Conservation (phyloP, 1,140 invertebrate genomes). For the Zaprionus ornatus region DNA sequence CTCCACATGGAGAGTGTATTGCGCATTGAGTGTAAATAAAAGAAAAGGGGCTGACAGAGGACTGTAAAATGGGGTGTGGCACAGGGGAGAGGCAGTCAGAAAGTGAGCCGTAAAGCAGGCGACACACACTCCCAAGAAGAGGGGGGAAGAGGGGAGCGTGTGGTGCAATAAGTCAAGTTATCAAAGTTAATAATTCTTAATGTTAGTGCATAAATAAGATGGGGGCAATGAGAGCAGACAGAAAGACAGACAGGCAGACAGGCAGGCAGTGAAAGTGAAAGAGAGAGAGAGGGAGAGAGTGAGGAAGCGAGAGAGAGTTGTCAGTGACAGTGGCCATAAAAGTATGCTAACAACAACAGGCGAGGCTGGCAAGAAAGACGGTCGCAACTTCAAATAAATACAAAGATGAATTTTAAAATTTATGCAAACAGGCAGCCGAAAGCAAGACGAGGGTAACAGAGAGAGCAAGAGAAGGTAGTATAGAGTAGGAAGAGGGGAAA, state of each 20-base stretch:
- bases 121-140: neutral
- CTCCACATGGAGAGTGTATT: neutral
- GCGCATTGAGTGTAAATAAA: constrained; percentile 19
- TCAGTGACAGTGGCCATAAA: constrained; percentile 66
- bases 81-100: neutral
- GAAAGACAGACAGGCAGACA: constrained; percentile 16
- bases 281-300: neutral
- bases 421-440: constrained; percentile 67
- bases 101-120: neutral
- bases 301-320: constrained; percentile 43
- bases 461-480: neutral
- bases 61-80: neutral
- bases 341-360: constrained; percentile 42
- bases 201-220: constrained; percentile 81
- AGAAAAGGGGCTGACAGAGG: neutral
- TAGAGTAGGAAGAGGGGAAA: neutral
- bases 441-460: constrained; percentile 7
- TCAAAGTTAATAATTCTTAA: constrained; percentile 83
- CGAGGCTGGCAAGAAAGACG: constrained; percentile 5
- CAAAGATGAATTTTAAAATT: constrained; percentile 75
- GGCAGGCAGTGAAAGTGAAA: neutral
- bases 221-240: constrained; percentile 28
- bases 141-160: neutral
- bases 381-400: constrained; percentile 51
- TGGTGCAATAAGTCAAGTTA: constrained; percentile 78